Evolutionary conservation across 2,113 vertebrate genomes (phyloP).

Genomic region (Myrmecophaga tridactyla): DNA sequence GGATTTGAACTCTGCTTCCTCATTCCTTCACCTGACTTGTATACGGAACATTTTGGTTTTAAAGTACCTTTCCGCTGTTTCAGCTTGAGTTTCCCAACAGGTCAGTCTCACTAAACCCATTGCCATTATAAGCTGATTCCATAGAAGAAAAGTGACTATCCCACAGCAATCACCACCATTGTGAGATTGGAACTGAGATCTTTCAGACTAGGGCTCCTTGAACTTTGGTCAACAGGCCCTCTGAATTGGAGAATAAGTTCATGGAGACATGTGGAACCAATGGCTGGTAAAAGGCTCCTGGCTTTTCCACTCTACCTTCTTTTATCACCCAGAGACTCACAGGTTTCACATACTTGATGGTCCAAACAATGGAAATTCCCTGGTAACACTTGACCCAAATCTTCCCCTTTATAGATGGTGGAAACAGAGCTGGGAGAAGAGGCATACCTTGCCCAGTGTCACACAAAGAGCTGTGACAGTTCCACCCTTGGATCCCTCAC

Average conservation of each 20-base stretch:
- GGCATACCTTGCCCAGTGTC: background rate
- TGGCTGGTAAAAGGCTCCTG: background rate
- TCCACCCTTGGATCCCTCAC: background rate
- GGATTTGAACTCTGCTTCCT: background rate
- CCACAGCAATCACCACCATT: background rate
- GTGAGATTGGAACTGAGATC: background rate
- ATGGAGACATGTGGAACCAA: background rate
- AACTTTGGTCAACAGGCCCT: background rate
- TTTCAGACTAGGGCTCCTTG: background rate
- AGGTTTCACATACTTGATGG: background rate
- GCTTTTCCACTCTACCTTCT: background rate
- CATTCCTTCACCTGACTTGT: background rate
- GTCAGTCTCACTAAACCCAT: background rate
- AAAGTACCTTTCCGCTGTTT: background rate
- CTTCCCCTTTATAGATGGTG: background rate
- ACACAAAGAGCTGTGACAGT: background rate
- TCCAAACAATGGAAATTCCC: background rate
- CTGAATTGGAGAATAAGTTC: background rate
- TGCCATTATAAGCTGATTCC: background rate
- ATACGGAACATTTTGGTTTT: background rate
- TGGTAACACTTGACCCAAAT: background rate
- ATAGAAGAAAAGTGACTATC: background rate
- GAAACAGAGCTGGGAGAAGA: background rate
- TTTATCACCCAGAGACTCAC: background rate
- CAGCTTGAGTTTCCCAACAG: background rate